Evolutionary conservation across 2,888 invertebrate genomes (phyloP), one percentile per base, ranked within the genome.

Genomic region (Torymus texanus): DNA sequence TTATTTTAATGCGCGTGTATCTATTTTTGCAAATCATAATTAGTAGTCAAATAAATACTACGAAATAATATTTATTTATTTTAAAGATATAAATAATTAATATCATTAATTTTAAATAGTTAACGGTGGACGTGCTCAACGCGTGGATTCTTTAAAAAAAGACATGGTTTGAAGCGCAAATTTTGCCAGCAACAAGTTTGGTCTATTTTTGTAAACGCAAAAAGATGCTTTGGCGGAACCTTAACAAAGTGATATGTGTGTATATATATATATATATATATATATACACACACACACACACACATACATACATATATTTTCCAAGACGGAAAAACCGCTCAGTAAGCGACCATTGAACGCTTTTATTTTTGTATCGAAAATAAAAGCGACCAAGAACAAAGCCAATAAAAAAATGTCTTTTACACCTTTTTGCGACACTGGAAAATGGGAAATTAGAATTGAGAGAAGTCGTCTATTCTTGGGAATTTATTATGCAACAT

Each of bases 121-220:
- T 8, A 41, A 41, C 41, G 5, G 41, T 8, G 41, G 8, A 8
- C 41, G 41, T 41, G 41, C 8, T 41, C 41, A 8, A 8, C 8
- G 41, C 41, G 1, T 8, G 41, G 8, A 8, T 8, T 41, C 10
- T 8, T 41, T 41, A 41, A 61, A 61, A 61, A 61, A 61, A 61
- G 21, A 24, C 24, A 61, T 61, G 10, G 41, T 63, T 50, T 63
- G 50, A 63, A 53, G 50, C 13, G 8, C 14, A 61, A 16, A 56
- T 18, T 66, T 59, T 55, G 61, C 63, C 83, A 24, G 58, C 63
- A 75, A 62, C 56, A 82, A 81, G 83, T 86, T 85, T 85, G 83
- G 83, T 89, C 89, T 89, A 89, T 89, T 89, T 88, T 88, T 85
- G 86, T 87, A 85, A 85, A 85, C 81, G 82, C 82, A 83, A 87